phyloP scores from a whole-genome alignment of 2,888 invertebrate genomes.

The Ischnura elegans region DNA sequence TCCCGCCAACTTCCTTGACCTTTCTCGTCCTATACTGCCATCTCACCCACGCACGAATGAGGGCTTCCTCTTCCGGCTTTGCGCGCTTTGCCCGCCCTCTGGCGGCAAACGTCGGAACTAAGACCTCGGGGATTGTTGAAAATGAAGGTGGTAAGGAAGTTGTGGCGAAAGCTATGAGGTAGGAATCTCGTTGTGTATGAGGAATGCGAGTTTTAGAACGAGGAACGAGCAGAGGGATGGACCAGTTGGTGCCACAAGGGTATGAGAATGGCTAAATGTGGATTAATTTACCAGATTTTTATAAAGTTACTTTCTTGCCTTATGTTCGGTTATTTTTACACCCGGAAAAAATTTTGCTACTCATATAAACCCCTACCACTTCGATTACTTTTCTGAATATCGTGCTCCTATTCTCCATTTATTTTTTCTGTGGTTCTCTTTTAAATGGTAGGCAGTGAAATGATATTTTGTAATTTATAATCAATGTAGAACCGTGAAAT shows the following conservation, averaged over 20 bases:
- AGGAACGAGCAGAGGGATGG: neutral
- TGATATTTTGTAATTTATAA: too few species aligned
- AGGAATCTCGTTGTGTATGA: neutral
- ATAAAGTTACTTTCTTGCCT: too few species aligned
- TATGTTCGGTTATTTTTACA: too few species aligned
- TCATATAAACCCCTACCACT: too few species aligned
- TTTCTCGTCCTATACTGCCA: neutral
- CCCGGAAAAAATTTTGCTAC: too few species aligned
- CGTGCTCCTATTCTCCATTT: too few species aligned
- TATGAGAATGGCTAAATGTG: neutral
- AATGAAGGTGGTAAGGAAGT: neutral
- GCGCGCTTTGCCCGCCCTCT: neutral
- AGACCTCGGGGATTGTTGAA: neutral
- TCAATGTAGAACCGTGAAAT: too few species aligned
- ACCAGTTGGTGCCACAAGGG: neutral
- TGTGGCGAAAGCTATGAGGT: neutral
- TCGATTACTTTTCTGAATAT: too few species aligned
- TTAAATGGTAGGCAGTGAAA: too few species aligned
- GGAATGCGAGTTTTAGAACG: neutral
- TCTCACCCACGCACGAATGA: neutral
- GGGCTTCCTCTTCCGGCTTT: constrained; percentile 3
- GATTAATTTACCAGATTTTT: too few species aligned
- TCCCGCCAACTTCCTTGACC: neutral
- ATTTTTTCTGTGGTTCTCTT: too few species aligned
- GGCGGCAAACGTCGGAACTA: constrained; percentile 25